These are phyloP conservation scores for Megatriorchis doriae DNA, from an alignment of 2,113 vertebrate species.

Conservation along the genomic window DNA sequence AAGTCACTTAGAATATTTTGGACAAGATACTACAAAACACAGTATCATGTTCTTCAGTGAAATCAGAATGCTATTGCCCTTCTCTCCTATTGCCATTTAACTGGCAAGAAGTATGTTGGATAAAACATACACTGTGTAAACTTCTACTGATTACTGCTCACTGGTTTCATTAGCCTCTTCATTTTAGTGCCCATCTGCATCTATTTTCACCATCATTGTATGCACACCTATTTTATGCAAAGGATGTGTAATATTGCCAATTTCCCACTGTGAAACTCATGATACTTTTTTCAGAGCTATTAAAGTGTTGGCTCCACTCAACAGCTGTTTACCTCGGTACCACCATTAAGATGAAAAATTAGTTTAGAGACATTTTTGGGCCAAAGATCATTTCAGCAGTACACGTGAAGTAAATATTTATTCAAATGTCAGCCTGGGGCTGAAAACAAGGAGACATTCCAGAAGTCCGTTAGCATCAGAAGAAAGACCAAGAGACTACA, in stretches of 20 bases:
- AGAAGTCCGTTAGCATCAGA: neutral
- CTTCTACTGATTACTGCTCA: neutral
- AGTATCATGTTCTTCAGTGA: neutral
- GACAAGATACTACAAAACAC: neutral
- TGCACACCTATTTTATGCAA: neutral
- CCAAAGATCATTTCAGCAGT: neutral
- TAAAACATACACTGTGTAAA: neutral
- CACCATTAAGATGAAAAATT: slow-evolving; percentile 5
- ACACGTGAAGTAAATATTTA: neutral
- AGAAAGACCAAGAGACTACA: neutral
- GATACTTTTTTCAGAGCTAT: neutral
- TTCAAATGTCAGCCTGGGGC: neutral
- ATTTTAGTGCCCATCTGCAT: neutral
- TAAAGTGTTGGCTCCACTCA: neutral
- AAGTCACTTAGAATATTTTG: neutral
- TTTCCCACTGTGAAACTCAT: neutral
- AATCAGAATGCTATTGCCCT: neutral
- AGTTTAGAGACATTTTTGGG: neutral
- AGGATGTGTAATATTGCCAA: neutral
- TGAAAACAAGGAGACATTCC: neutral
- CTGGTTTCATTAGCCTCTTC: neutral
- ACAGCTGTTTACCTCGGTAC: neutral
- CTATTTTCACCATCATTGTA: neutral
- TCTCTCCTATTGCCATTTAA: neutral
- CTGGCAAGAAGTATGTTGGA: neutral